Evolutionary conservation across 2,888 invertebrate species (phyloP).

Genomic region (Eupithecia subumbrata): DNA sequence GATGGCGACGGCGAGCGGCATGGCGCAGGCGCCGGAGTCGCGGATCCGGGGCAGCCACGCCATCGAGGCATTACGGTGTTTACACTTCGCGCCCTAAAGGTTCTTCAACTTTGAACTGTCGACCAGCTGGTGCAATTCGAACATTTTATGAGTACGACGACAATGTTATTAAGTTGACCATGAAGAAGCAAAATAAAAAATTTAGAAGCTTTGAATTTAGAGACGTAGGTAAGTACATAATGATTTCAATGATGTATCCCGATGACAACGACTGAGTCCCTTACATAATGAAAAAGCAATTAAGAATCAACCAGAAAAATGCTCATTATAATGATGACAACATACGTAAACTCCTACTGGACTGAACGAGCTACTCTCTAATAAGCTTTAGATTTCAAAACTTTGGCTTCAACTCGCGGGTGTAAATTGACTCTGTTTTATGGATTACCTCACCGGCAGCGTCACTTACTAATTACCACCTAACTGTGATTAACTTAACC

Average conservation of each 20-base stretch:
- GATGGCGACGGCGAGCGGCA: constrained; percentile 60
- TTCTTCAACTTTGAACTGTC: constrained; percentile 17
- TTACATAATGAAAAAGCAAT: neutral
- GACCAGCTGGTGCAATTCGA: neutral
- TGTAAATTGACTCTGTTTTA: constrained; percentile 48
- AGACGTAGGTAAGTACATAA: neutral
- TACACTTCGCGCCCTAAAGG: constrained; percentile 53
- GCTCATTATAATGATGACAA: neutral
- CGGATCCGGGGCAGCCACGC: constrained; percentile 55
- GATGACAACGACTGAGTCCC: neutral
- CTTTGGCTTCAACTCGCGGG: constrained; percentile 9
- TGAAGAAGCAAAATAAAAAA: neutral
- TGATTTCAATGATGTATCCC: neutral
- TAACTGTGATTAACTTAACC: neutral
- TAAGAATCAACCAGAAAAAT: neutral
- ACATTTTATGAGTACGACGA: neutral
- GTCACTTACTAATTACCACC: constrained; percentile 8
- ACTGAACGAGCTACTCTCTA: neutral
- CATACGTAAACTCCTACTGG: neutral
- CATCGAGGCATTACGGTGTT: constrained; percentile 55
- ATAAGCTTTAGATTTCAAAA: constrained; percentile 10
- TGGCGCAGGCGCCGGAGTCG: constrained; percentile 50
- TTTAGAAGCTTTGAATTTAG: neutral
- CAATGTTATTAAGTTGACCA: neutral
- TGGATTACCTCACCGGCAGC: constrained; percentile 58